phyloP scores from a whole-genome alignment of 2,113 vertebrate species.

The Esox niger region DNA sequence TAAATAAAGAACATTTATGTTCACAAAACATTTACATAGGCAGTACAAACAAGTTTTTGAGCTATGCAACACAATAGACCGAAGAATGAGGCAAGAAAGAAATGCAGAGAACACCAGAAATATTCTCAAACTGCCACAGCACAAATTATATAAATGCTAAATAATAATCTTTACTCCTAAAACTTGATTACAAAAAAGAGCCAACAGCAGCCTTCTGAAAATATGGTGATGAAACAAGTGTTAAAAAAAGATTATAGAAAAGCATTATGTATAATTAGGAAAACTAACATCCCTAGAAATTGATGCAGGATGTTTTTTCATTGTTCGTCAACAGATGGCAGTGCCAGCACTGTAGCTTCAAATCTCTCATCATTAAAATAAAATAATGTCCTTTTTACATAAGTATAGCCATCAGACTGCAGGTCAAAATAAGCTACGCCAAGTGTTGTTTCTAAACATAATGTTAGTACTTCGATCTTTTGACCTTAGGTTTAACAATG shows the following conservation, averaged over 20 bases:
- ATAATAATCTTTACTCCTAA: conserved; percentile 8
- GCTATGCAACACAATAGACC: conserved; percentile 27
- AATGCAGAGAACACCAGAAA: conserved; percentile 17
- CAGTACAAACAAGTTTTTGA: conserved; percentile 12
- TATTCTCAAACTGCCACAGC: conserved; percentile 20
- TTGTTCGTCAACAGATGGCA: conserved; percentile 69
- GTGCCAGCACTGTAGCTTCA: conserved; percentile 73
- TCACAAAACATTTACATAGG: conserved; percentile 15
- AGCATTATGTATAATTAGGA: neutral
- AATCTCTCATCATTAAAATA: conserved; percentile 47
- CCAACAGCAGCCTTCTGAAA: neutral
- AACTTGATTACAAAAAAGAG: conserved; percentile 28
- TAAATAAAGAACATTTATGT: conserved; percentile 23
- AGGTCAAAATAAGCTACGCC: conserved; percentile 35
- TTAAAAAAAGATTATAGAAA: neutral
- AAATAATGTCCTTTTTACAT: conserved; percentile 24
- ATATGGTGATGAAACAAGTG: conserved; percentile 16
- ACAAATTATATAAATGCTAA: conserved; percentile 30
- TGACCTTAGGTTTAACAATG: neutral
- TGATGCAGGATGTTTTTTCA: conserved; percentile 56
- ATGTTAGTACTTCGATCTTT: conserved; percentile 3
- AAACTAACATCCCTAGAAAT: conserved; percentile 44
- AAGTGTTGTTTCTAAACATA: conserved; percentile 8
- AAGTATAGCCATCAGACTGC: conserved; percentile 50
- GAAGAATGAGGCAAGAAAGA: conserved; percentile 11